Conservation (phyloP, 2,113 vertebrate genomes). For the Tenebrosternarchus preto region DNA sequence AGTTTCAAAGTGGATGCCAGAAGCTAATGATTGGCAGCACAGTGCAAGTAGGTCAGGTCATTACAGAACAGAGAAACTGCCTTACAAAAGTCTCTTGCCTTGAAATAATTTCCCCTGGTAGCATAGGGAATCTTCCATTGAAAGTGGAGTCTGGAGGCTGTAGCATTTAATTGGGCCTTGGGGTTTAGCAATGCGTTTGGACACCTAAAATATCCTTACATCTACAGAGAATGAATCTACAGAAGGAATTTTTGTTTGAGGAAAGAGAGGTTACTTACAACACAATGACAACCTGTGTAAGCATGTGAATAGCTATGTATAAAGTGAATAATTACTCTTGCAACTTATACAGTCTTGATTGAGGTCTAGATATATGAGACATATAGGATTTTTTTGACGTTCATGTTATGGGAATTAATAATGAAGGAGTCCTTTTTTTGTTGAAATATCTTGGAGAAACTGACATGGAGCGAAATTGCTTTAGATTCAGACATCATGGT, state of each 20-base stretch:
- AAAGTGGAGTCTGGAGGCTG: background rate
- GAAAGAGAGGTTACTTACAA: too few relatives aligned
- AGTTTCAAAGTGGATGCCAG: background rate
- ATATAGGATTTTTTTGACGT: too few relatives aligned
- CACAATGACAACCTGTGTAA: too few relatives aligned
- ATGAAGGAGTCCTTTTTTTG: too few relatives aligned
- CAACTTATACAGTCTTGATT: too few relatives aligned
- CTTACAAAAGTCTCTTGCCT: background rate
- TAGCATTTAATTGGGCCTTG: conserved; percentile 25
- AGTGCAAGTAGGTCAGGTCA: conserved; percentile 22
- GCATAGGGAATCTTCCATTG: background rate
- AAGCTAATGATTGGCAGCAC: background rate
- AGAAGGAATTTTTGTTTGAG: background rate
- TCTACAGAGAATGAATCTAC: background rate
- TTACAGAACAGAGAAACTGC: conserved; percentile 13
- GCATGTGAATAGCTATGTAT: too few relatives aligned
- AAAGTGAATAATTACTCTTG: too few relatives aligned
- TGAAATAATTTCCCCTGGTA: conserved; percentile 16
- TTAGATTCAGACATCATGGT: too few relatives aligned
- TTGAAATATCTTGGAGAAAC: too few relatives aligned
- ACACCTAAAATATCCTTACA: background rate
- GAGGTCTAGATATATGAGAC: too few relatives aligned
- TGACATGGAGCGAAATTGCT: too few relatives aligned
- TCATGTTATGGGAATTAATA: too few relatives aligned
- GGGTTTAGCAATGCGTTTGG: background rate